phyloP scores from a whole-genome alignment of 1,140 invertebrate species.

The Bombyx mori region ASM3026992v2 NC_085120.1:2281001-2281500 shows the following conservation, averaged over 20 bases:
- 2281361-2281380: no score
- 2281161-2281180: constrained; percentile 14
- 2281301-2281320: no score
- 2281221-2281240: no score
- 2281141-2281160: neutral
- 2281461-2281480: constrained; percentile 68
- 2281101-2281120: constrained; percentile 72
- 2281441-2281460: constrained; percentile 26
- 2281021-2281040: constrained; percentile 61
- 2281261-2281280: no score
- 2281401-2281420: no score
- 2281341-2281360: no score
- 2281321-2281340: no score
- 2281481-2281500: constrained; percentile 63
- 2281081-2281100: constrained; percentile 73
- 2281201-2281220: no score
- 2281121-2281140: constrained; percentile 71
- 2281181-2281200: constrained; percentile 1
- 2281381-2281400: no score
- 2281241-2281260: no score
- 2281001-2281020: constrained; percentile 33
- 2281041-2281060: constrained; percentile 56
- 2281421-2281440: neutral
- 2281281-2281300: no score
- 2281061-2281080: constrained; percentile 67